A percentile compares a stretch with the other conserved stretches of the same genome.
Conservation (phyloP, 2,113 vertebrate species). For the Neolamprologus sp. region DNA sequence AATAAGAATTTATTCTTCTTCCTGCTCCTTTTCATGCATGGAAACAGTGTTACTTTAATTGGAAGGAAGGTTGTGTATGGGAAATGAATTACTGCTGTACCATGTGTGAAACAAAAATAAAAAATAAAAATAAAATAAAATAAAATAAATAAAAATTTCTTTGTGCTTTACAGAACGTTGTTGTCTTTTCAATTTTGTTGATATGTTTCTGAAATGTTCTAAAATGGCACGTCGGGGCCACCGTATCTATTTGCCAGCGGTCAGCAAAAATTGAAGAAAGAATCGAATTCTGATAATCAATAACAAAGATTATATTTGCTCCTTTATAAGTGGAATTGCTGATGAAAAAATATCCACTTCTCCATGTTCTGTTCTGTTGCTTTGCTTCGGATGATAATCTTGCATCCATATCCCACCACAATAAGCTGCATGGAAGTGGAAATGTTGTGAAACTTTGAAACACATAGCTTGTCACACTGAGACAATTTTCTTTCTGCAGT, state of each 20-base stretch:
- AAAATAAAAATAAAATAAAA: too few relatives aligned
- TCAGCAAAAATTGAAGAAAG: neutral
- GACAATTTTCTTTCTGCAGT: neutral
- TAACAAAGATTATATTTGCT: neutral
- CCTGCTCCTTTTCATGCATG: too few relatives aligned
- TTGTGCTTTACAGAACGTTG: neutral
- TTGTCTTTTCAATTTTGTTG: neutral
- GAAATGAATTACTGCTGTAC: too few relatives aligned
- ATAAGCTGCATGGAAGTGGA: neutral
- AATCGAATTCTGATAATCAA: neutral
- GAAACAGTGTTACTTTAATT: too few relatives aligned
- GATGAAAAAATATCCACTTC: neutral
- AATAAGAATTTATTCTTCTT: too few relatives aligned
- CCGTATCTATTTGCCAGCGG: neutral
- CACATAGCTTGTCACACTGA: neutral
- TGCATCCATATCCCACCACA: neutral
- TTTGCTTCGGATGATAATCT: neutral
- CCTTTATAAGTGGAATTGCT: neutral
- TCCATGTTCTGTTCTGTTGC: neutral
- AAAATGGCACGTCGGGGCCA: neutral
- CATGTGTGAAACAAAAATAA: too few relatives aligned
- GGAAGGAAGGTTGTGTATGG: rapidly evolving
- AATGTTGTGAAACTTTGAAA: neutral
- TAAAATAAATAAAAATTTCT: neutral
- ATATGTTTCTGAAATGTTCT: neutral